phyloP scores from a whole-genome alignment of 1,140 invertebrate species.

The Stenopsyche tienmushanensis region DNA sequence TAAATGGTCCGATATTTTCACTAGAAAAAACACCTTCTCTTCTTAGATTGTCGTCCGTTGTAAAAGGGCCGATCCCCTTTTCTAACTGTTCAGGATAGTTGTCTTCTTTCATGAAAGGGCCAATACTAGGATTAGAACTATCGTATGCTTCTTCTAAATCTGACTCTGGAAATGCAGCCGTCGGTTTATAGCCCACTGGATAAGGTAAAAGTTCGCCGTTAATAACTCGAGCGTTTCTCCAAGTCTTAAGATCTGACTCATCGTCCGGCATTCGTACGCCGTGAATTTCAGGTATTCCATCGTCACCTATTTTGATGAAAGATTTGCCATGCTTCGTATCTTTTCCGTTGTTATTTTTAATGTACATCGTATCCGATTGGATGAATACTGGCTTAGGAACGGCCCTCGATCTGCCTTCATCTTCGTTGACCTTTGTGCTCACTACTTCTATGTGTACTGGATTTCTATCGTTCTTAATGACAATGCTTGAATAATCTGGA shows the following conservation, averaged over 20 bases:
- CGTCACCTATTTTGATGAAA: slow-evolving; percentile 61
- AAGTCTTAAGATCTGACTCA: slow-evolving; percentile 76
- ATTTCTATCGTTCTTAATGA: slow-evolving; percentile 56
- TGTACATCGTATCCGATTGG: slow-evolving; percentile 60
- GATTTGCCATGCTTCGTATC: slow-evolving; percentile 56
- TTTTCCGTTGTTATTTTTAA: slow-evolving; percentile 57
- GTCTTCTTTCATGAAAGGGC: slow-evolving; percentile 55
- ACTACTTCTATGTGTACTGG: slow-evolving; percentile 56
- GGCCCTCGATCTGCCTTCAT: slow-evolving; percentile 45
- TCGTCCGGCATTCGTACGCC: slow-evolving; percentile 80
- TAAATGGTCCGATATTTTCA: slow-evolving; percentile 45
- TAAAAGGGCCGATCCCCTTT: slow-evolving; percentile 52
- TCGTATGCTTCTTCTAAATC: slow-evolving; percentile 34
- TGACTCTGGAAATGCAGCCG: slow-evolving; percentile 58
- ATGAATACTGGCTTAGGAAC: slow-evolving; percentile 68
- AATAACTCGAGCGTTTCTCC: slow-evolving; percentile 83
- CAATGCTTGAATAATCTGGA: slow-evolving; percentile 47
- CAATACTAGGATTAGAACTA: slow-evolving; percentile 45
- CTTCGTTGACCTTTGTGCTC: slow-evolving; percentile 56
- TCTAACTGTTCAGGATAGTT: slow-evolving; percentile 49
- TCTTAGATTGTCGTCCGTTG: slow-evolving; percentile 54
- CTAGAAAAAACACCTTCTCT: slow-evolving; percentile 46
- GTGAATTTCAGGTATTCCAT: slow-evolving; percentile 76
- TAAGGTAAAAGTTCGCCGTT: slow-evolving; percentile 75
- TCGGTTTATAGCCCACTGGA: slow-evolving; percentile 65